A percentile compares a stretch with the other conserved stretches of the same genome.
Evolutionary conservation across 2,113 vertebrate genomes (phyloP).

Genomic region (Theristicus caerulescens): DNA sequence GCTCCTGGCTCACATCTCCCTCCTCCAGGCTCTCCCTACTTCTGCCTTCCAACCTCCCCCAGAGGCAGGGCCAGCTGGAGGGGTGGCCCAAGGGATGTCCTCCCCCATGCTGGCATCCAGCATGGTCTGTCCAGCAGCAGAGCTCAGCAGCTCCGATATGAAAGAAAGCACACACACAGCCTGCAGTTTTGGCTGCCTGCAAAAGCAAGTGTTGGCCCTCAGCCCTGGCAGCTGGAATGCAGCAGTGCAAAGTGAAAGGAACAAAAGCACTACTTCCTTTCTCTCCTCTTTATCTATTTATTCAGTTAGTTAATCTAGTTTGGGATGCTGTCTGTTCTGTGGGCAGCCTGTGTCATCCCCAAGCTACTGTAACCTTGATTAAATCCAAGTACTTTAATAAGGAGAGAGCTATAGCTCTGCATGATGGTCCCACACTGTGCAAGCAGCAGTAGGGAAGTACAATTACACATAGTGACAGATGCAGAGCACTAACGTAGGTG

Average conservation of each 20-base stretch:
- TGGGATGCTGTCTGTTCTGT: conserved; percentile 10
- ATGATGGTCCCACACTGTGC: background rate
- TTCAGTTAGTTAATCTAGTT: conserved; percentile 14
- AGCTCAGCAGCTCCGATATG: background rate
- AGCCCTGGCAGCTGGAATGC: conserved; percentile 34
- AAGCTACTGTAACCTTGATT: conserved; percentile 41
- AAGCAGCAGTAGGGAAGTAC: background rate
- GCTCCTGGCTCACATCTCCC: background rate
- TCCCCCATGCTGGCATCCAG: background rate
- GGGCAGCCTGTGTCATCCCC: conserved; percentile 2
- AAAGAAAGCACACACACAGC: background rate
- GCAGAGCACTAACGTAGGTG: background rate
- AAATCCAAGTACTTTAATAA: conserved; percentile 43
- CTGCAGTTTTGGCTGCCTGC: conserved; percentile 37
- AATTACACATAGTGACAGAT: background rate
- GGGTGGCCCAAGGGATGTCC: background rate
- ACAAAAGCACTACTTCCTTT: conserved; percentile 11
- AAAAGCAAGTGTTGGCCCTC: conserved; percentile 2
- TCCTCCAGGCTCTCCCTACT: background rate
- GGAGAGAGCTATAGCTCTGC: background rate
- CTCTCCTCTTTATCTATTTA: background rate
- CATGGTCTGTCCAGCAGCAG: background rate
- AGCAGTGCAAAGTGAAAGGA: conserved; percentile 6
- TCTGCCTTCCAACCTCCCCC: background rate
- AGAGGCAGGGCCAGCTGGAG: background rate